Percentiles rank a stretch among this genome's conserved stretches.
Evolutionary conservation across 2,888 invertebrate genomes (phyloP).

Genomic region (Synanthedon formicaeformis): DNA sequence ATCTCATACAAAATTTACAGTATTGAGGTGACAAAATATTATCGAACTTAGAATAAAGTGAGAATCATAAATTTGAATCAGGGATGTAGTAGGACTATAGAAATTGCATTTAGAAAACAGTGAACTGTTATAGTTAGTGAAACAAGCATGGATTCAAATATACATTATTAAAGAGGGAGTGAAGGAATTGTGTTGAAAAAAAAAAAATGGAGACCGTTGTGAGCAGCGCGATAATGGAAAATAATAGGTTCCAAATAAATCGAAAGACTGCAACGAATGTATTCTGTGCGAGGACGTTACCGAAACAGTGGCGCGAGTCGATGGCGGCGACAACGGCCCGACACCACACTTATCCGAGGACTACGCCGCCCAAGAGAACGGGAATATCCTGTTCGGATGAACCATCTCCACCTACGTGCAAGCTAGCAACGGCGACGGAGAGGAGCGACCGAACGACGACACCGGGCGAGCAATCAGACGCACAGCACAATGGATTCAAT

Average conservation of each 20-base stretch:
- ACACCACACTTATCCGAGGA: conserved; percentile 58
- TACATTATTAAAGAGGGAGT: conserved; percentile 37
- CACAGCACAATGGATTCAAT: conserved; percentile 25
- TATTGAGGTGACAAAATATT: too few species aligned
- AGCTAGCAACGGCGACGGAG: conserved; percentile 18
- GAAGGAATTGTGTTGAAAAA: conserved; percentile 5
- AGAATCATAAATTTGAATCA: too few species aligned
- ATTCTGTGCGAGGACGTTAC: conserved; percentile 55
- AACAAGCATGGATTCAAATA: conserved; percentile 44
- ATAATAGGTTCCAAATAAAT: conserved; percentile 54
- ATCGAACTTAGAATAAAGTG: too few species aligned
- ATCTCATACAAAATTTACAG: too few species aligned
- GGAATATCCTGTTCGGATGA: conserved; percentile 51
- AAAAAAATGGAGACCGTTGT: conserved; percentile 63
- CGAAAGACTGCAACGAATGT: conserved; percentile 62
- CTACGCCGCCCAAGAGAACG: conserved; percentile 46
- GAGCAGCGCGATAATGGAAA: conserved; percentile 46
- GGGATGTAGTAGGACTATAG: too few species aligned
- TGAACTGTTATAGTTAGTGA: neutral
- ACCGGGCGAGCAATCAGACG: conserved; percentile 25
- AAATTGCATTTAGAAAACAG: too few species aligned
- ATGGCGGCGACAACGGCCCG: conserved; percentile 26
- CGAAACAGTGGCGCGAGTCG: conserved; percentile 51
- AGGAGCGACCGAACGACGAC: conserved; percentile 11
- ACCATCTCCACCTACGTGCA: conserved; percentile 38